Base-by-base conservation (phyloP, 2,888 invertebrate genomes). In the Agrochola litura region DNA sequence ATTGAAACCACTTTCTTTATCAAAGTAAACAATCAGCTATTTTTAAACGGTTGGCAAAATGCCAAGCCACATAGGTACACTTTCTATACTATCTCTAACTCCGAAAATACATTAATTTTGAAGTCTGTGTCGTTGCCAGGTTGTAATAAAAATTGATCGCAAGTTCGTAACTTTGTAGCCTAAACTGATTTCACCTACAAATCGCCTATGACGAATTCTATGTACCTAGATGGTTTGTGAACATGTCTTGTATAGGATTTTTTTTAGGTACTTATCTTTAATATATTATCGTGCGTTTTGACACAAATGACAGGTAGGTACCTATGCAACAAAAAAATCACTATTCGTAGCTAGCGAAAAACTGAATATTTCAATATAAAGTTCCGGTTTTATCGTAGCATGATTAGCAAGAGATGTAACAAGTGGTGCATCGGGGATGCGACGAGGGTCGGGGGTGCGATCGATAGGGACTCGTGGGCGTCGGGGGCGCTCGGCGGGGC, bases 361-460 rank as follows among this genome's bases (percentile, higher is more conserved):
- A 63, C 70, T n/a, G 49, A 58, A 65, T 65, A 46, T 63, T 79
- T 52, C 43, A 61, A 70, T 64, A 37, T 43, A 70, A 71, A 25
- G 10, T 80, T 73, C 64, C 41, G 12, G 30, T 71, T 69, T 68
- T 68, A 77, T 81, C 54, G 67, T 73, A 69, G 58, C 64, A 78
- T 73, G 83, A 83, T 86, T 79, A 83, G 73, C 85, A 83, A 77
- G 89, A 94, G 93, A 93, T 92, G 95, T 95, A 95, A 95, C 95
- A 95, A 95, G 95, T 95, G 95, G 93, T 95, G 94, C 94, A 94
- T 92, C 91, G 89, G 90, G 89, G 90, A 90, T 92, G 92, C 91
- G 91, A 86, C 79, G 77, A 88, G 90, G 89, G 88, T 56, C 60
- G 88, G 90, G 87, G 88, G 86, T 78, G 85, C 89, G 91, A 91